Evolutionary conservation across 2,113 vertebrate species (phyloP).

Genomic region (Sigmodon hispidus): DNA sequence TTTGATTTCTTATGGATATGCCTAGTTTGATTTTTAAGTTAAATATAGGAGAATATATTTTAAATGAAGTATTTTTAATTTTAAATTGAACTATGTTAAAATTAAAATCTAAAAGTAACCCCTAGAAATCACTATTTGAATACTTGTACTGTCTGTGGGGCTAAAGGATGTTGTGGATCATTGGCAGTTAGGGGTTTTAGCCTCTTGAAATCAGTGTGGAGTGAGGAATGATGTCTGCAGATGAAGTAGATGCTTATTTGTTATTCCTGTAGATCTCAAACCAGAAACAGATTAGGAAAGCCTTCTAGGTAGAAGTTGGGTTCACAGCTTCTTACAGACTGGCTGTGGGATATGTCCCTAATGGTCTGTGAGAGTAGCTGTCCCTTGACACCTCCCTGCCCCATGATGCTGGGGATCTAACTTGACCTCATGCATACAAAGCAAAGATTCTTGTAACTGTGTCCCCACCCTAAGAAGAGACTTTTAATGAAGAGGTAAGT

Average conservation of each 20-base stretch:
- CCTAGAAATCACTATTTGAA: neutral
- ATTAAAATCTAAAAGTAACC: neutral
- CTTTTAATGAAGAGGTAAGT: neutral
- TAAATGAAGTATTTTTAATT: conserved; percentile 22
- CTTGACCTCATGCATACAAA: neutral
- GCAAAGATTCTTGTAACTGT: neutral
- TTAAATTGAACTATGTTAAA: conserved; percentile 38
- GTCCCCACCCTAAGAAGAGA: neutral
- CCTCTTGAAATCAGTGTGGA: too few relatives aligned
- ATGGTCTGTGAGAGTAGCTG: neutral
- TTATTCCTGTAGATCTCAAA: neutral
- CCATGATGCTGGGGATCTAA: neutral
- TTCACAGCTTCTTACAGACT: neutral
- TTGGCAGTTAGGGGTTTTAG: neutral
- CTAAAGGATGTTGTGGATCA: neutral
- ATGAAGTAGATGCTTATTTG: neutral
- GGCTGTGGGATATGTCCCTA: neutral
- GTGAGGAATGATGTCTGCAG: neutral
- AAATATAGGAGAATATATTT: neutral
- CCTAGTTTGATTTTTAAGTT: conserved; percentile 57
- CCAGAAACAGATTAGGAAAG: neutral
- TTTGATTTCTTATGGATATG: conserved; percentile 34
- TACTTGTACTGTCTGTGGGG: neutral
- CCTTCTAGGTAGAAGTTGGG: neutral
- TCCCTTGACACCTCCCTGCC: neutral